Evolutionary conservation across 1,140 invertebrate genomes (phyloP).

Genomic region (Cylas formicarius): DNA sequence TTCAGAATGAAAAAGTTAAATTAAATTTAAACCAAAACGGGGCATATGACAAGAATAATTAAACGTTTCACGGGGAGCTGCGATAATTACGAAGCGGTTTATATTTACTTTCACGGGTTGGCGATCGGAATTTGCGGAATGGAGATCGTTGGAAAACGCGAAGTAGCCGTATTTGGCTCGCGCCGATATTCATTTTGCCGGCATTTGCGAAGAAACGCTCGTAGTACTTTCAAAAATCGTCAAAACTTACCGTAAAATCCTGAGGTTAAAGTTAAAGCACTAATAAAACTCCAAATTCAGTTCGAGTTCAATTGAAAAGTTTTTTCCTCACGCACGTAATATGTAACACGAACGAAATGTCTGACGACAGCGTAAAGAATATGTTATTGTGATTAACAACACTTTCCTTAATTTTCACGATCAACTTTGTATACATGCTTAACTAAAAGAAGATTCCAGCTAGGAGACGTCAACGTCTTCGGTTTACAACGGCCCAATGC

Average conservation of each 20-base stretch:
- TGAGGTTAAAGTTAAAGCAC: conserved; percentile 34
- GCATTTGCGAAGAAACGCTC: too few relatives aligned
- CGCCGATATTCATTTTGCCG: too few relatives aligned
- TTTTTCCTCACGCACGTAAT: conserved; percentile 43
- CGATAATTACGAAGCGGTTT: too few relatives aligned
- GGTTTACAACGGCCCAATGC: conserved; percentile 15
- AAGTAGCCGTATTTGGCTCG: too few relatives aligned
- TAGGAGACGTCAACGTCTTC: conserved; percentile 18
- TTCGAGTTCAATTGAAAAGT: conserved; percentile 33
- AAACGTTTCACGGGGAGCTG: too few relatives aligned
- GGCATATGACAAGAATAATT: too few relatives aligned
- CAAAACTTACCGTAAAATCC: conserved; percentile 25
- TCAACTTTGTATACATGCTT: conserved; percentile 43
- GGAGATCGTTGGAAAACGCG: too few relatives aligned
- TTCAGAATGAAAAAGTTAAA: too few relatives aligned
- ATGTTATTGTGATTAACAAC: conserved; percentile 35
- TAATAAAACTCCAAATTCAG: conserved; percentile 19
- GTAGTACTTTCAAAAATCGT: too few relatives aligned
- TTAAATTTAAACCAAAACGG: too few relatives aligned
- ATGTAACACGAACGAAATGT: conserved; percentile 36
- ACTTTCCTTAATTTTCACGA: conserved; percentile 39
- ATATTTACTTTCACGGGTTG: too few relatives aligned
- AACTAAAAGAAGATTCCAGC: conserved; percentile 23
- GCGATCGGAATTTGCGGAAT: too few relatives aligned
- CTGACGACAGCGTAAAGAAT: conserved; percentile 31